Percentiles rank a stretch among this genome's conserved stretches.
These are phyloP conservation scores for Orthonyx spaldingii DNA, from an alignment of 2,113 vertebrate genomes.

Conservation along the genomic window DNA sequence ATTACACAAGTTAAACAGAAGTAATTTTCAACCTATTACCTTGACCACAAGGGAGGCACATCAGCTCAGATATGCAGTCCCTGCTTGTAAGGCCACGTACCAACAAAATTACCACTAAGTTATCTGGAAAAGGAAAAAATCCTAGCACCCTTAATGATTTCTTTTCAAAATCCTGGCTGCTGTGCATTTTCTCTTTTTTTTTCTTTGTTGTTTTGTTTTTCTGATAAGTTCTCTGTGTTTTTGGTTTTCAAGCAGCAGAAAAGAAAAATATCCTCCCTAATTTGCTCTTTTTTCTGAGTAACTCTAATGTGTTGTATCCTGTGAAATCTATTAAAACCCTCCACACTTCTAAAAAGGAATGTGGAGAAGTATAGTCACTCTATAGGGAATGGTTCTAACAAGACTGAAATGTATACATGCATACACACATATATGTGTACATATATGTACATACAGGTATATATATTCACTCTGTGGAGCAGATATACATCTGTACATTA, in stretches of 20 bases:
- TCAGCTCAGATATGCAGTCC: not conserved
- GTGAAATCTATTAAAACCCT: slow-evolving; percentile 41
- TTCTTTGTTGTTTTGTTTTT: not conserved
- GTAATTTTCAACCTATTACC: slow-evolving; percentile 3
- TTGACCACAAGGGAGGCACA: not conserved
- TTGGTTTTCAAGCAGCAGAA: not conserved
- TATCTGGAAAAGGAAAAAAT: not conserved
- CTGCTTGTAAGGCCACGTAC: not conserved
- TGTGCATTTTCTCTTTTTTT: not conserved
- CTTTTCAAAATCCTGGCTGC: not conserved
- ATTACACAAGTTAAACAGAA: not conserved
- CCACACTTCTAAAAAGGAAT: slow-evolving; percentile 23
- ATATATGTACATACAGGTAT: no score
- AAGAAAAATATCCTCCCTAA: slow-evolving; percentile 11
- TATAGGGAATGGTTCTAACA: slow-evolving; percentile 42
- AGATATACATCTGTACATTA: not conserved
- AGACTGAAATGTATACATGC: not conserved
- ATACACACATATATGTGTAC: not conserved
- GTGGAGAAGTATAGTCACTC: not conserved
- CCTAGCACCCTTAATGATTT: not conserved
- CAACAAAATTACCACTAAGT: not conserved
- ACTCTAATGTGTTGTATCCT: slow-evolving; percentile 14
- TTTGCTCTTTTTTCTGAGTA: slow-evolving; percentile 43
- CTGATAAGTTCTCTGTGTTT: not conserved
- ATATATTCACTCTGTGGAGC: not conserved